Evolutionary conservation across 64 coral and sea anemone genomes (phyloP).

Genomic region (Stichodactyla mertensii): DNA sequence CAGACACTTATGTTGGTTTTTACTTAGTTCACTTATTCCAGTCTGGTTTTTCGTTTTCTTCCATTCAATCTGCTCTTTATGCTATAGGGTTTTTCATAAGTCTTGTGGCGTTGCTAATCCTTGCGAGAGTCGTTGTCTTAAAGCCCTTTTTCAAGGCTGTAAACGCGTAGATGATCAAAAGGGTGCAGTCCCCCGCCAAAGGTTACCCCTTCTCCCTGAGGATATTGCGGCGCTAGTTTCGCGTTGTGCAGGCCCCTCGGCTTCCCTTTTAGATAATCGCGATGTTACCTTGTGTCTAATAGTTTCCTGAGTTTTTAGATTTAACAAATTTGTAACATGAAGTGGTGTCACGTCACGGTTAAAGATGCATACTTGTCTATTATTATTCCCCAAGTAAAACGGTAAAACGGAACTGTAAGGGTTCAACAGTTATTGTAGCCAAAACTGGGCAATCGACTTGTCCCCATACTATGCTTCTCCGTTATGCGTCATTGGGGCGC

Average conservation of each 20-base stretch:
- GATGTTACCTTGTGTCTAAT: slow-evolving; percentile 36
- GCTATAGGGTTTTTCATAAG: slow-evolving; percentile 43
- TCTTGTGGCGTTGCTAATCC: slow-evolving; percentile 14
- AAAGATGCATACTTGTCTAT: slow-evolving; percentile 15
- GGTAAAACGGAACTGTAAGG: slow-evolving; percentile 22
- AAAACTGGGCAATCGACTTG: slow-evolving; percentile 27
- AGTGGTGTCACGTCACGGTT: slow-evolving; percentile 2
- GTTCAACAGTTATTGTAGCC: slow-evolving; percentile 29
- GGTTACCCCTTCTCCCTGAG: slow-evolving; percentile 38
- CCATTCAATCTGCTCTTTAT: slow-evolving; percentile 6
- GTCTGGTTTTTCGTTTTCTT: not conserved
- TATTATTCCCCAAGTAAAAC: slow-evolving; percentile 41
- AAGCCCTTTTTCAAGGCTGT: slow-evolving; percentile 11
- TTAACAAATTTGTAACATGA: slow-evolving; percentile 36
- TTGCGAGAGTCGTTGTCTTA: slow-evolving; percentile 36
- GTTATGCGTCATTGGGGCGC: slow-evolving; percentile 25
- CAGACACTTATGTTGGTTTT: not conserved
- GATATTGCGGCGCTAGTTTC: slow-evolving; percentile 7
- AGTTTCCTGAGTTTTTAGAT: slow-evolving; percentile 43
- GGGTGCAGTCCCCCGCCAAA: slow-evolving; percentile 1
- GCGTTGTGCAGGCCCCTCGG: slow-evolving; percentile 7
- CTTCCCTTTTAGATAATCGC: slow-evolving; percentile 44
- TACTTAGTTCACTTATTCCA: slow-evolving; percentile 43
- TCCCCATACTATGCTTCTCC: slow-evolving; percentile 34
- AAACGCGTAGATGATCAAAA: not conserved